Conservation (phyloP, 2,888 invertebrate genomes). For the Herminia tarsipennalis region DNA sequence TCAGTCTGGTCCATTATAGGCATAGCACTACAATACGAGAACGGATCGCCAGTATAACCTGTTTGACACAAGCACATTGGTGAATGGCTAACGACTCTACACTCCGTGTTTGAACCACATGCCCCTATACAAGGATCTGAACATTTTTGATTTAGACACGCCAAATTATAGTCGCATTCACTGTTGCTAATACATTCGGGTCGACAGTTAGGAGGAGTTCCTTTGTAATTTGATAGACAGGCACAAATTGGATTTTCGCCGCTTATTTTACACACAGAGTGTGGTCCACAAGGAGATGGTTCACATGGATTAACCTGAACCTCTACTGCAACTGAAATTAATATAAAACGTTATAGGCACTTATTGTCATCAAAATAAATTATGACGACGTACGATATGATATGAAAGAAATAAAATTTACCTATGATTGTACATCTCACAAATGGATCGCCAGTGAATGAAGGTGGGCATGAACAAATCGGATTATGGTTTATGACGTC, state of each 20-base stretch:
- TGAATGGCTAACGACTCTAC: conserved; percentile 91
- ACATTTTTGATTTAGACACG: conserved; percentile 92
- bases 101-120: conserved; percentile 91
- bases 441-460: conserved; percentile 93
- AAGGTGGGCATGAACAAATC: conserved; percentile 89
- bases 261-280: conserved; percentile 89
- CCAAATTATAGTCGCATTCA: conserved; percentile 89
- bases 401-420: conserved; percentile 37
- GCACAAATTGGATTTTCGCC: conserved; percentile 91
- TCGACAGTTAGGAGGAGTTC: conserved; percentile 90
- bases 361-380: no score
- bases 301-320: conserved; percentile 84
- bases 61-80: conserved; percentile 89
- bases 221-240: conserved; percentile 88
- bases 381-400: no score
- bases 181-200: conserved; percentile 93
- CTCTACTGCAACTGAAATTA: conserved; percentile 55
- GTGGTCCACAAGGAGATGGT: conserved; percentile 92
- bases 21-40: conserved; percentile 86
- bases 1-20: conserved; percentile 67
- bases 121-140: conserved; percentile 90
- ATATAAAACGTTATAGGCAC: neutral
- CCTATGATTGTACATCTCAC: conserved; percentile 86
- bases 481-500: conserved; percentile 92
- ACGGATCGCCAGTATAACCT: conserved; percentile 92